phyloP scores from a whole-genome alignment of 2,113 vertebrate species.

The Gobio gobio region DNA sequence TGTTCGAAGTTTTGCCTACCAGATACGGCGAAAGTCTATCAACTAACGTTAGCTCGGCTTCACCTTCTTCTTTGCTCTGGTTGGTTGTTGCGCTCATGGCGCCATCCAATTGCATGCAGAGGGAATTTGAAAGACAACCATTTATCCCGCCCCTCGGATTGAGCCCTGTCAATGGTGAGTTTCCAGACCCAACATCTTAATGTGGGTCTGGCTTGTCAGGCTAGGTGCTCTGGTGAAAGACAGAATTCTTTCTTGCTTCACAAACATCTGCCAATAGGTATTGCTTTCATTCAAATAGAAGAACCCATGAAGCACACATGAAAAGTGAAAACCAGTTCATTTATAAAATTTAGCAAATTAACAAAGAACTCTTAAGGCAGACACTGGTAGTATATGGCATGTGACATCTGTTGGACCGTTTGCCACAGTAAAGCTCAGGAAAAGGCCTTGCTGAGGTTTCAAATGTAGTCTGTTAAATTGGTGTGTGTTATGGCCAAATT shows the following conservation, averaged over 20 bases:
- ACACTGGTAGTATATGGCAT: background rate
- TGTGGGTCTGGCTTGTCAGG: too few relatives aligned
- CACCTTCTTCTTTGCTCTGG: too few relatives aligned
- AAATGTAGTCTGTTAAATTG: background rate
- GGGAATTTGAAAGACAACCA: too few relatives aligned
- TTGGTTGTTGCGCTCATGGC: too few relatives aligned
- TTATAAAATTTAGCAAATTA: background rate
- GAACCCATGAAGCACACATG: too few relatives aligned
- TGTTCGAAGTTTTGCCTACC: too few relatives aligned
- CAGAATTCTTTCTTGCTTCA: background rate
- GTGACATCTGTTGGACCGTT: background rate
- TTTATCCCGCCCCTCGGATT: too few relatives aligned
- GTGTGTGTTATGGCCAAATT: background rate
- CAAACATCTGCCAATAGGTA: background rate
- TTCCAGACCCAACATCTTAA: too few relatives aligned
- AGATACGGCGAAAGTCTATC: too few relatives aligned
- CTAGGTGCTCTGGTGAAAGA: background rate
- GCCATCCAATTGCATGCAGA: too few relatives aligned
- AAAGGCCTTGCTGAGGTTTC: background rate
- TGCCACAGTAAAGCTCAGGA: background rate
- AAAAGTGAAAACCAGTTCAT: background rate
- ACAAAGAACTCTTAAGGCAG: background rate
- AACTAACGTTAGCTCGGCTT: too few relatives aligned
- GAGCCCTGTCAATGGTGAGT: too few relatives aligned
- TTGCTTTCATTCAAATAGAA: background rate